Conservation (phyloP, 2,888 invertebrate species). For the Brassicogethes aeneus region DNA sequence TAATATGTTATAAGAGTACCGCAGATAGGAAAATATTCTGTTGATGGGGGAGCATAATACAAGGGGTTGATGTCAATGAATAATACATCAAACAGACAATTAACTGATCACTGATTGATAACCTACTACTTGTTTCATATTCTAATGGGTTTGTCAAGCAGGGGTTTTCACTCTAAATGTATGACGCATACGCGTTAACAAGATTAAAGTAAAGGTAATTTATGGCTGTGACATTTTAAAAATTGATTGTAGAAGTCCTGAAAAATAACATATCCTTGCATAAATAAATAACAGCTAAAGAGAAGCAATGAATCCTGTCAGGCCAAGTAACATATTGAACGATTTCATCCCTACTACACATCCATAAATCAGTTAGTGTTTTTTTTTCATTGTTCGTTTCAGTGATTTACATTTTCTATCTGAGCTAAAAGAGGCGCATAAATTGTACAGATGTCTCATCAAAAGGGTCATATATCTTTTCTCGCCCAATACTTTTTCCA, state of each 20-base stretch:
- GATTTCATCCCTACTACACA: slow-evolving; percentile 28
- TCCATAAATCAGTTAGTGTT: slow-evolving; percentile 24
- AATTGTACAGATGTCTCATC: slow-evolving; percentile 39
- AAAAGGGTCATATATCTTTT: slow-evolving; percentile 35
- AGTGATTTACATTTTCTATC: slow-evolving; percentile 40
- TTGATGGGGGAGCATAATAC: not conserved
- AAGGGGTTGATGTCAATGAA: not conserved
- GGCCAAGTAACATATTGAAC: slow-evolving; percentile 22
- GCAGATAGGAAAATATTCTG: not conserved
- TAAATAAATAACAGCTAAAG: not conserved
- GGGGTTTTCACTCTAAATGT: too few species aligned
- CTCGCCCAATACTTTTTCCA: too few species aligned
- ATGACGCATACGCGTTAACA: too few species aligned
- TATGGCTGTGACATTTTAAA: not conserved
- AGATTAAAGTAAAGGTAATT: not conserved
- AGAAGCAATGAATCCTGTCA: not conserved
- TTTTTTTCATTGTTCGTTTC: slow-evolving; percentile 19
- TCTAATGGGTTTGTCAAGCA: not conserved
- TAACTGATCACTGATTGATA: not conserved
- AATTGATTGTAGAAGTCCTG: too few species aligned
- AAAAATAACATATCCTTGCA: too few species aligned
- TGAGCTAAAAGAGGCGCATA: slow-evolving; percentile 37
- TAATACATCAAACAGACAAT: not conserved
- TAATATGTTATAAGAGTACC: not conserved
- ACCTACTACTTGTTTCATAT: not conserved